Base-by-base conservation (phyloP, 2,888 invertebrate genomes). In the Operophtera brumata region DNA sequence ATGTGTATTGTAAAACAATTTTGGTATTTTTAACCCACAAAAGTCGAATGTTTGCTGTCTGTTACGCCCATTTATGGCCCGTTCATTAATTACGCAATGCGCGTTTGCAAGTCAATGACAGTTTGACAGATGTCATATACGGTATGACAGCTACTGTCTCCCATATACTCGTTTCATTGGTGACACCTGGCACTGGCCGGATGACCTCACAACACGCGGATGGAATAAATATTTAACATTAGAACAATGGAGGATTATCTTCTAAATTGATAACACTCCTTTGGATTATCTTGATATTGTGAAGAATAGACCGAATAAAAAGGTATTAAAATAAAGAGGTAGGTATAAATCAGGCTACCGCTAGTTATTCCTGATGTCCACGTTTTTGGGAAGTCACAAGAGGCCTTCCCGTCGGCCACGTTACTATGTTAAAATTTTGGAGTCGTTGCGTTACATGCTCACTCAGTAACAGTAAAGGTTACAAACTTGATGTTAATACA, bases 81-180 rank as follows among this genome's bases (percentile, higher is more conserved):
- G 48, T 45, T 58, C 44, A 57, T 58, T 59, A 59, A 50, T 63
- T 57, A 61, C 56, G 62, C 64, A 58, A 52, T 11, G 30, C 32
- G 40, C 63, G 56, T 49, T 47, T 47, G 49, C 56, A 46, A 43
- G 60, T 64, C 77, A 75, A 72, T 75, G 85, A 78, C 86, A 85
- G 80, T 74, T 77, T 82, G 86, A 83, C 84, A 79, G 67, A 66
- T 65, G 65, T 82, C 78, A 67, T 78, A 80, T 74, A 82, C 56
- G 84, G 84, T 44, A 54, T 76, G 83, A 82, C 79, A 78, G 71
- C 66, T 57, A 59, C 70, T 40, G 53, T 41, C 47, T 41, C 49
- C 56, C 48, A 46, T 57, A 46, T 57, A 49, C 39, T 30, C 7
- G 53, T 14, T 34, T 13, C 9, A 51, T 14, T 34, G n/a, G 8